Percentiles rank a stretch among this genome's conserved stretches.
Conservation (phyloP, 2,888 invertebrate genomes). For the Ctenicera cuprea region DNA sequence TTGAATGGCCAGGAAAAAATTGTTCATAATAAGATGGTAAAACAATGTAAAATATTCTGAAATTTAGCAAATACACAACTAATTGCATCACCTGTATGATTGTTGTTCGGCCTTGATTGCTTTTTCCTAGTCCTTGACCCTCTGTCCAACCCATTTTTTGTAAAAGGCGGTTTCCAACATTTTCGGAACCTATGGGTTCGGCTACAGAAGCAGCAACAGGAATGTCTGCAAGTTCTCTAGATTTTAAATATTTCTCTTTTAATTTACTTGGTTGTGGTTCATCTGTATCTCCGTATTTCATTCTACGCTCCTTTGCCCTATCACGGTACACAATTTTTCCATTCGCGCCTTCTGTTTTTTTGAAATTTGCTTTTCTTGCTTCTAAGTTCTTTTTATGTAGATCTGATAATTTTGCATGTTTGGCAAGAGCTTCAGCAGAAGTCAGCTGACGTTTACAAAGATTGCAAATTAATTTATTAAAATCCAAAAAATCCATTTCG, state of each 20-base stretch:
- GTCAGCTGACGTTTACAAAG: conserved; percentile 97
- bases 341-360: conserved; percentile 37
- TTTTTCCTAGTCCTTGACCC: conserved; percentile 95
- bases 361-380: conserved; percentile 62
- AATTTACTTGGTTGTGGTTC: conserved; percentile 83
- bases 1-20: too few relatives aligned
- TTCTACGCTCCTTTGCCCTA: conserved; percentile 94
- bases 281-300: conserved; percentile 94
- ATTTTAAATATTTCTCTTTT: conserved; percentile 83
- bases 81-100: conserved; percentile 94
- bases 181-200: conserved; percentile 87
- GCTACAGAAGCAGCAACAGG: conserved; percentile 76
- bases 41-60: too few relatives aligned
- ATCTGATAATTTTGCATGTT: conserved; percentile 95
- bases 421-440: conserved; percentile 89
- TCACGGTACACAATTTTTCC: conserved; percentile 85
- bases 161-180: conserved; percentile 94
- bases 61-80: too few relatives aligned
- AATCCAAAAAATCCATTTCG: conserved; percentile 89
- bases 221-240: conserved; percentile 73
- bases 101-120: conserved; percentile 93
- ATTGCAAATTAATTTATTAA: conserved; percentile 92
- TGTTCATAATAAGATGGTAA: too few relatives aligned
- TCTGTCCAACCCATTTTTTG: conserved; percentile 99
- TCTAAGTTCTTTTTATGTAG: conserved; percentile 94